Evolutionary conservation across 2,888 invertebrate species (phyloP).

Genomic region (Lasioglossum pauxillum): DNA sequence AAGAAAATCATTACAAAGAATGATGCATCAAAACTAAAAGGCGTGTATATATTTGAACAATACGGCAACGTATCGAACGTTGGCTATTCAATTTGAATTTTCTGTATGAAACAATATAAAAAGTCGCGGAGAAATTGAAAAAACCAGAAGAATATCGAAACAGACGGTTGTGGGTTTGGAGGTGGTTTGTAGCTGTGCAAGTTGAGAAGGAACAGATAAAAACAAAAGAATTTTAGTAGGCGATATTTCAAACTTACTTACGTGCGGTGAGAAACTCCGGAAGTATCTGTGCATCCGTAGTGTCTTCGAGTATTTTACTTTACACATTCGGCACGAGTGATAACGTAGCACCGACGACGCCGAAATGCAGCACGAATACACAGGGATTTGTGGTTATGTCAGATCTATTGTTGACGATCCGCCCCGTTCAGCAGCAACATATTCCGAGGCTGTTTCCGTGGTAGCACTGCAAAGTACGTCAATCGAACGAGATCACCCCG

Average conservation of each 20-base stretch:
- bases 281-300: conserved; percentile 42
- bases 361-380: conserved; percentile 17
- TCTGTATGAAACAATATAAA: neutral
- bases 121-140: neutral
- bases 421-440: conserved; percentile 10
- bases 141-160: neutral
- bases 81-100: neutral
- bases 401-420: conserved; percentile 34
- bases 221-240: neutral
- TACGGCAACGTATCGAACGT: neutral
- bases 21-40: neutral
- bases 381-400: conserved; percentile 52
- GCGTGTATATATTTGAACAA: neutral
- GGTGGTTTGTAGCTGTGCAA: neutral
- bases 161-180: neutral
- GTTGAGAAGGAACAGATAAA: neutral
- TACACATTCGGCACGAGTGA: conserved; percentile 57
- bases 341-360: conserved; percentile 12
- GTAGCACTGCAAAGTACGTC: conserved; percentile 12
- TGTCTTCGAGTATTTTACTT: conserved; percentile 37
- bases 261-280: conserved; percentile 42
- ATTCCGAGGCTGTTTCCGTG: neutral
- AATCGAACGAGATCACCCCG: neutral
- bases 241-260: conserved; percentile 62
- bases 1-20: neutral